These are phyloP conservation scores for Apamea sordens DNA, from an alignment of 2,888 invertebrate species.

Conservation along the genomic window DNA sequence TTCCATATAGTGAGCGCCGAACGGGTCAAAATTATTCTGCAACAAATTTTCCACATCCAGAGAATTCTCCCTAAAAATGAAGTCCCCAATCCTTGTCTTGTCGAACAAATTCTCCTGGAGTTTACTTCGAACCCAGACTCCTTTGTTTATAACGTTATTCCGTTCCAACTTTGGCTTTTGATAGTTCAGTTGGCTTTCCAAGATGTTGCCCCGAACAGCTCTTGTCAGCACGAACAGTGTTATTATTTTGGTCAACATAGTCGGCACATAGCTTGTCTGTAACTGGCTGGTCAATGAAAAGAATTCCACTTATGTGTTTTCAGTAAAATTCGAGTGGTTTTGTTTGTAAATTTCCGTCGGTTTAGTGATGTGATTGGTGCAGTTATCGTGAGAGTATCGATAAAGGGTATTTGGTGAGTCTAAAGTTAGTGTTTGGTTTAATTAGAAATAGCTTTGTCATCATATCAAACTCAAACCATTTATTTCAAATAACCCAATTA, in stretches of 20 bases:
- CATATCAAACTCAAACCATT: not conserved
- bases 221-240: constrained; percentile 69
- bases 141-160: constrained; percentile 83
- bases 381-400: not conserved
- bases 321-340: constrained; percentile 67
- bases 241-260: constrained; percentile 74
- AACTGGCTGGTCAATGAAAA: constrained; percentile 60
- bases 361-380: constrained; percentile 44
- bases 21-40: constrained; percentile 76
- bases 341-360: constrained; percentile 66
- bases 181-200: constrained; percentile 70
- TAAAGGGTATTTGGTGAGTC: not conserved
- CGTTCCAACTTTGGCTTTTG: constrained; percentile 75
- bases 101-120: constrained; percentile 61
- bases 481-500: no score
- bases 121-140: constrained; percentile 77
- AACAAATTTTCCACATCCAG: constrained; percentile 77
- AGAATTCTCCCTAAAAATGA: constrained; percentile 79
- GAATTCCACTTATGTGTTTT: constrained; percentile 73
- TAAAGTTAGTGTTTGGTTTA: not conserved
- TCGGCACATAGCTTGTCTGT: constrained; percentile 67
- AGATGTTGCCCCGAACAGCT: constrained; percentile 61
- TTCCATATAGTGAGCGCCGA: constrained; percentile 70
- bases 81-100: constrained; percentile 69
- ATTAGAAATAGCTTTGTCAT: not conserved